Base-by-base conservation (phyloP, 2,797 vertebrate species). In the Enteromius radiatus region DNA sequence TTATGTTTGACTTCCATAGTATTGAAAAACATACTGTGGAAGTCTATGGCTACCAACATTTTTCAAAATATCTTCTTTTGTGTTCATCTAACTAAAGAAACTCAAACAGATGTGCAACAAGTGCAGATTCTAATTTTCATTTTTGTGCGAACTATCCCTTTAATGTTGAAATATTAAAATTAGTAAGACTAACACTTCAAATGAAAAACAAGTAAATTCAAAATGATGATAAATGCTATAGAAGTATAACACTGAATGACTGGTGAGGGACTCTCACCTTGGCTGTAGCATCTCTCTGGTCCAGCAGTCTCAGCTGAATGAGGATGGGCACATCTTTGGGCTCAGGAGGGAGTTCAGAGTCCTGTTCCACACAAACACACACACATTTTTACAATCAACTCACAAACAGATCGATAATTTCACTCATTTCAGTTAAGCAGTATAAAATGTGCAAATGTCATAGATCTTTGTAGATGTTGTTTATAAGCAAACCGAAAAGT, bases 241-340 rank as follows among this genome's bases (percentile, higher is more conserved):
- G 5, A 8, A 49, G 10, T 49, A 21, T 21, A 63, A 38, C 3
- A n/a, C 14, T 49, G 5, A 33, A 21, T 21, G 31, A 73, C 8
- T 47, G 19, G 19, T 28, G 17, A 43, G 38, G n/a, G 15, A 70
- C 14, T 1, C 31, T 67, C 52, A 95, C 96, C 93, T 96, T 97
- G 0, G 95, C 95, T 59, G 93, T 95, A 49, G 95, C 92, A 84
- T 96, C 95, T 86, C 93, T 95, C 82, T 97, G 95, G 88, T 96
- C 96, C 86, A 97, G 86, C 78, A 96, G 88, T 77, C 95, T 91
- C 64, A 96, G 91, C 84, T 96, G 93, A 36, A 94, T 87, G 41
- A 96, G 91, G 65, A 93, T 91, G 23, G 96, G 96, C 2, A 96
- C 89, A 7, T 95, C 93, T 91, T 94, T 95, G 19, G 93, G 93